Conservation (phyloP, 1,140 invertebrate species). For the Heliconius congener region DNA sequence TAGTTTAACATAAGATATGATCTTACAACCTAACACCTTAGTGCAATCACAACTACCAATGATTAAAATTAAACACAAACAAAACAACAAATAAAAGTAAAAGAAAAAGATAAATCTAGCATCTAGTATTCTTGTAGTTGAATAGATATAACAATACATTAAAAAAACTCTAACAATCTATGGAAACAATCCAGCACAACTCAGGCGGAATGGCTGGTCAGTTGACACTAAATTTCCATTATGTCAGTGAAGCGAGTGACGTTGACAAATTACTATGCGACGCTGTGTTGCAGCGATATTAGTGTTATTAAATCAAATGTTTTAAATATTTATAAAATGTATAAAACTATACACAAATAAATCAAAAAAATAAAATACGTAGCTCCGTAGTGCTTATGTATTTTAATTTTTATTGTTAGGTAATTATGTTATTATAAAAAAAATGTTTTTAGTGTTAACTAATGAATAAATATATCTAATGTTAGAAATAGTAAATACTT, state of each 20-base stretch:
- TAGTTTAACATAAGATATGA: too few species aligned
- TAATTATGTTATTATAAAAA: too few species aligned
- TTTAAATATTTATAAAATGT: neutral
- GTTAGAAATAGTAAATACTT: too few species aligned
- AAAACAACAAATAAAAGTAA: neutral
- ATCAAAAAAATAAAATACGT: too few species aligned
- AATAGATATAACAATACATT: neutral
- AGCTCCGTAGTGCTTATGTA: too few species aligned
- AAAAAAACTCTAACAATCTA: slow-evolving; percentile 25
- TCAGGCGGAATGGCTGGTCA: slow-evolving; percentile 36
- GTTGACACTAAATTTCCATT: slow-evolving; percentile 51
- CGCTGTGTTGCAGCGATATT: slow-evolving; percentile 15
- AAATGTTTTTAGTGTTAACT: too few species aligned
- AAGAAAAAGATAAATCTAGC: neutral
- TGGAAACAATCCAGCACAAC: slow-evolving; percentile 44
- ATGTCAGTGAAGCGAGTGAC: slow-evolving; percentile 36
- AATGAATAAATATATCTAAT: too few species aligned
- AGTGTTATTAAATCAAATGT: slow-evolving; percentile 9
- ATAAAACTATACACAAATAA: neutral
- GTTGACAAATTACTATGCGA: slow-evolving; percentile 44
- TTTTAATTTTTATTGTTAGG: too few species aligned
- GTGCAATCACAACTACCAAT: too few species aligned
- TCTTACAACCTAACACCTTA: too few species aligned
- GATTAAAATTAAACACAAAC: too few species aligned
- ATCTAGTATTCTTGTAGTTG: neutral